Conservation (phyloP, 2,113 vertebrate species). For the Aptenodytes patagonicus region DNA sequence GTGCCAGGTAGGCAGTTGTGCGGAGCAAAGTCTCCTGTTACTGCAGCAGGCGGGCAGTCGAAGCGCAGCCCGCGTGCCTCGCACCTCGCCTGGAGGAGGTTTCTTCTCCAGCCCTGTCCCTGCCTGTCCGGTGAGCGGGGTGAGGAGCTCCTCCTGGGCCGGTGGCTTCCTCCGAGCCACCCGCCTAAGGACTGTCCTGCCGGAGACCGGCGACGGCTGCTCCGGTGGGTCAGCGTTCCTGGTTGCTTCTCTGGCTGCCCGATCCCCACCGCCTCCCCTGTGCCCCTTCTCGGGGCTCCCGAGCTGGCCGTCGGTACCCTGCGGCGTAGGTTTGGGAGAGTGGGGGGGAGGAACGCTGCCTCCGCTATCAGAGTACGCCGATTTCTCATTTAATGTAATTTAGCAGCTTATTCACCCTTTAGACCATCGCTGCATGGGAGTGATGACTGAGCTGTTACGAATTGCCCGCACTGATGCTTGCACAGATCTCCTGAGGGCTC, state of each 20-base stretch:
- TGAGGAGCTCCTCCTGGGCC: not conserved
- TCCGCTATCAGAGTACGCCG: not conserved
- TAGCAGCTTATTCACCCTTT: not conserved
- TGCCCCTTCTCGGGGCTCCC: rapidly evolving
- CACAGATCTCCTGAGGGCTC: not conserved
- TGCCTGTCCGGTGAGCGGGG: not conserved
- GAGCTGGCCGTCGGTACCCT: not conserved
- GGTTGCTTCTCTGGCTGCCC: not conserved
- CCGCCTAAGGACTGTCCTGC: not conserved
- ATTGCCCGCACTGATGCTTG: not conserved
- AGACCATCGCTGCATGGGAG: not conserved
- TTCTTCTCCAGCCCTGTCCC: not conserved
- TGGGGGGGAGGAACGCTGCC: too few relatives aligned
- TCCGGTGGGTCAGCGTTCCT: not conserved
- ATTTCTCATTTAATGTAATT: not conserved
- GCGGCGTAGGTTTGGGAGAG: not conserved
- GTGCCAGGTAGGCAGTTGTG: rapidly evolving
- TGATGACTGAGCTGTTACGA: not conserved
- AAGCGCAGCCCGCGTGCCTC: rapidly evolving
- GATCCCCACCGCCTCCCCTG: not conserved
- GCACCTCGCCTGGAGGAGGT: not conserved
- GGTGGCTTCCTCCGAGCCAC: not conserved
- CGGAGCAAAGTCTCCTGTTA: not conserved
- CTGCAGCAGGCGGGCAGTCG: not conserved
- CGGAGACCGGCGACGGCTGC: rapidly evolving